A percentile compares a stretch with the other conserved stretches of the same genome.
Evolutionary conservation across 2,113 vertebrate species (phyloP).

Genomic region (Isurus oxyrinchus): DNA sequence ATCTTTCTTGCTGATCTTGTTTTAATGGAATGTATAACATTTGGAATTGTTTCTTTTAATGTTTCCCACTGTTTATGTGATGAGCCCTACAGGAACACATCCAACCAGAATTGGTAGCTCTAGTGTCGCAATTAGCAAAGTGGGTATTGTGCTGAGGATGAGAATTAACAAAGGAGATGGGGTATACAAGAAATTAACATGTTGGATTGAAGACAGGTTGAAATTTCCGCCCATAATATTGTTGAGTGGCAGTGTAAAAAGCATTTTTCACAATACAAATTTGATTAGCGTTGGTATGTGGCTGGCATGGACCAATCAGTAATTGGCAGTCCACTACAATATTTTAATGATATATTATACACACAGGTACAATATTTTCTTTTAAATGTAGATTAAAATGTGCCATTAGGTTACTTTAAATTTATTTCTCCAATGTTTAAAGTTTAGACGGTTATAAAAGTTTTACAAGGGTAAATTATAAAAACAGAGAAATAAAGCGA

Average conservation of each 20-base stretch:
- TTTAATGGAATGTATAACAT: neutral
- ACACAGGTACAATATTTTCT: neutral
- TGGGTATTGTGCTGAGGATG: neutral
- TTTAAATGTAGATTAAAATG: neutral
- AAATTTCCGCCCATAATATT: neutral
- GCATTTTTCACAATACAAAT: neutral
- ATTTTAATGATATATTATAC: neutral
- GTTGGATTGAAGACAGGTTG: neutral
- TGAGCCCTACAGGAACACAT: neutral
- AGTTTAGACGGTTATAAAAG: neutral
- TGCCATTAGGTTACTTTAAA: neutral
- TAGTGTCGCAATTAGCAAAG: neutral
- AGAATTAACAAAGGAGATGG: neutral
- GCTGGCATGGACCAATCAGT: slow-evolving; percentile 3
- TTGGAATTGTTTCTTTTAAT: neutral
- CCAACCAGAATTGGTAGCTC: neutral
- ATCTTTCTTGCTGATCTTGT: neutral
- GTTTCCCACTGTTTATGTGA: neutral
- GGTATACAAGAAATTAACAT: neutral
- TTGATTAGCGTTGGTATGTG: neutral
- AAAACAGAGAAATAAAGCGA: neutral
- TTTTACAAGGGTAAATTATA: neutral
- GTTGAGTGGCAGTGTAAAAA: neutral
- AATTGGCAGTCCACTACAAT: too few relatives aligned
- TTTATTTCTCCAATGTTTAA: neutral